Percentiles rank a stretch among this genome's conserved stretches.
Evolutionary conservation across 2,888 invertebrate species (phyloP).

Genomic region (Rosalia funebris): DNA sequence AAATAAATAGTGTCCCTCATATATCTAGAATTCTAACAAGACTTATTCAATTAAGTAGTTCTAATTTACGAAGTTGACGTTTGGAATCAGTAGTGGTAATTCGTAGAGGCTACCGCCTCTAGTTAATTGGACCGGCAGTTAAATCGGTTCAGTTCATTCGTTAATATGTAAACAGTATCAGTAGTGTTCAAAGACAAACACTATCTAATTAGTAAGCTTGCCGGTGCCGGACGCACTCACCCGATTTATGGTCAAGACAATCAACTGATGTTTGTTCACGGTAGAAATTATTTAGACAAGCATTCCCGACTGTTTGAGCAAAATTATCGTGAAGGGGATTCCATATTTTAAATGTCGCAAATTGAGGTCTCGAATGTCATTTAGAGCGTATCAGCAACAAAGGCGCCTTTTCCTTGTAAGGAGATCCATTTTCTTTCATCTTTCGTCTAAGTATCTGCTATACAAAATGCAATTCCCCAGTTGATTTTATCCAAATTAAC

Average conservation of each 20-base stretch:
- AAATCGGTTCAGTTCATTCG: not conserved
- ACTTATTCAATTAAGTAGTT: too few relatives aligned
- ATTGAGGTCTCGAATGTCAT: too few relatives aligned
- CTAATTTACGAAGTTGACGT: too few relatives aligned
- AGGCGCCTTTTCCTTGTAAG: not conserved
- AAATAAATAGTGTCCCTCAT: too few relatives aligned
- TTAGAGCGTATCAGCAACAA: not conserved
- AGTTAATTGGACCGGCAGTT: not conserved
- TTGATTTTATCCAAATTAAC: not conserved
- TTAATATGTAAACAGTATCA: not conserved
- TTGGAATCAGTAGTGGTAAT: too few relatives aligned
- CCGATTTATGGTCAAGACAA: constrained; percentile 1
- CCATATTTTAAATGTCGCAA: too few relatives aligned
- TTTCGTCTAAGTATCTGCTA: not conserved
- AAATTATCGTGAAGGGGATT: too few relatives aligned
- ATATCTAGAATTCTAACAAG: too few relatives aligned
- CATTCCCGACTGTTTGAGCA: too few relatives aligned
- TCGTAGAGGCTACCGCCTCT: too few relatives aligned
- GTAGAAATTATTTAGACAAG: too few relatives aligned
- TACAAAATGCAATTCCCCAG: not conserved
- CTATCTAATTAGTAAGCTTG: not conserved
- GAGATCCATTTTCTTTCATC: not conserved
- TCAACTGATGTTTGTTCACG: not conserved
- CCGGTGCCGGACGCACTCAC: not conserved
- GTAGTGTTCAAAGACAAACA: not conserved